These are phyloP conservation scores for Hypomecis punctinalis DNA, from an alignment of 2,888 invertebrate genomes.

Conservation along the genomic window DNA sequence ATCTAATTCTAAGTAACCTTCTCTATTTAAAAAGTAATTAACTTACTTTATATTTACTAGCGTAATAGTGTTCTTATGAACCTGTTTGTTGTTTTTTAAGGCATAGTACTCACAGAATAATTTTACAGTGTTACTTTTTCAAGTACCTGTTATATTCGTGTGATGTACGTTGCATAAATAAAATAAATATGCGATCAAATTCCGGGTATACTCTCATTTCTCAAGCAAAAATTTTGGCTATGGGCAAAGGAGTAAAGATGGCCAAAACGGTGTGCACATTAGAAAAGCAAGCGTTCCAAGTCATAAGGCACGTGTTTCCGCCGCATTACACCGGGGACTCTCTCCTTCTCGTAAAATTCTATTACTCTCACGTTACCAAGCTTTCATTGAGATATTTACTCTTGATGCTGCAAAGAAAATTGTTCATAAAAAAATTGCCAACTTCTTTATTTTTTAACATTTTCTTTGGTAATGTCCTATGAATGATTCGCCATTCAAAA, in stretches of 20 bases:
- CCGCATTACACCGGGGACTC: conserved; percentile 23
- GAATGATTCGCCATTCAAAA: conserved; percentile 16
- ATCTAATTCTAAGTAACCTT: too few relatives aligned
- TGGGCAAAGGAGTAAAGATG: conserved; percentile 2
- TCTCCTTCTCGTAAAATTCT: conserved; percentile 27
- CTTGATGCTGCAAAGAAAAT: not conserved
- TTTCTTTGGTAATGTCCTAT: not conserved
- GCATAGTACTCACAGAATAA: not conserved
- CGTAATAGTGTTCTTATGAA: too few relatives aligned
- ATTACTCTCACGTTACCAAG: conserved; percentile 25
- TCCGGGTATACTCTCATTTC: too few relatives aligned
- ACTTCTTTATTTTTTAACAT: not conserved
- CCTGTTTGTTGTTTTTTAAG: too few relatives aligned
- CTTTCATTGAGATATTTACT: conserved; percentile 19
- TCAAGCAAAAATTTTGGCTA: not conserved
- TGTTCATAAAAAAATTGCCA: not conserved
- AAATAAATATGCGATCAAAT: not conserved
- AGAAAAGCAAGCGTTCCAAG: conserved; percentile 21
- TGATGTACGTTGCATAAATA: not conserved
- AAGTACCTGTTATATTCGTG: too few relatives aligned
- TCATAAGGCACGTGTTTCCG: conserved; percentile 28
- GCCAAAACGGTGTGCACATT: conserved; percentile 19
- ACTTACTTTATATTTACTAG: not conserved
- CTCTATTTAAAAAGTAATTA: too few relatives aligned
- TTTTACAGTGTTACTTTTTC: not conserved